Base-by-base conservation (phyloP, 2,888 invertebrate genomes). In the Melieria crassipennis region DNA sequence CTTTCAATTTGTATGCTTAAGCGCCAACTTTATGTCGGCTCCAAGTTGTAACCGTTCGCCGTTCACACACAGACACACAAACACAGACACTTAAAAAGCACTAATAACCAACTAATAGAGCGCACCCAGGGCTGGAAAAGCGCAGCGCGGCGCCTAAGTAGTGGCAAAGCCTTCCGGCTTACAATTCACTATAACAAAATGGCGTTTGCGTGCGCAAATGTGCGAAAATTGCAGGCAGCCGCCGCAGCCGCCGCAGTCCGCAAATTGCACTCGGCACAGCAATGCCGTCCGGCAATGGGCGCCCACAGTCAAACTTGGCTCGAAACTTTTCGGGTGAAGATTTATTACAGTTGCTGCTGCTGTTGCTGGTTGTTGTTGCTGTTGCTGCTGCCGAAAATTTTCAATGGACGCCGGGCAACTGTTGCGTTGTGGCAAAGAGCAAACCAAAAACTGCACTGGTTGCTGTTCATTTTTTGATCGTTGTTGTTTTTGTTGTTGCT, bases 341-440 rank as follows among this genome's bases (percentile, higher is more conserved):
- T 67, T 67, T 67, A 67, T 67, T 67, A 60, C 67, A 50, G 61
- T 67, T 47, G 60, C 50, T 67, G 60, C 58, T 67, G 56, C 61
- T 60, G 58, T 60, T 67, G 67, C 48, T 67, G 13, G 43, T 52
- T 67, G 67, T 48, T 60, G 50, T 30, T 30, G 30, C 30, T 30
- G 30, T 30, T 30, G 13, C 30, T 42, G 58, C 5, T 16, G 30
- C 9, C 60, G n/a, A 50, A 47, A 47, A 7, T 60, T 50, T 42
- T 60, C 50, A 58, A 58, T 43, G 43, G 50, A 30, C 30, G 30
- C 30, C 30, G 30, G 30, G 46, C 52, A 67, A 67, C 67, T 67
- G 67, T 67, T 67, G 67, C 67, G 67, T 60, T 60, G 6, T 50
- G 46, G 13, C 13, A 16, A 48, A 67, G 42, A 60, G 60, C 60